Percentiles rank a stretch among this genome's conserved stretches.
These are phyloP conservation scores for Melipona bicolor DNA, from an alignment of 2,888 invertebrate species.

Conservation along the genomic window DNA sequence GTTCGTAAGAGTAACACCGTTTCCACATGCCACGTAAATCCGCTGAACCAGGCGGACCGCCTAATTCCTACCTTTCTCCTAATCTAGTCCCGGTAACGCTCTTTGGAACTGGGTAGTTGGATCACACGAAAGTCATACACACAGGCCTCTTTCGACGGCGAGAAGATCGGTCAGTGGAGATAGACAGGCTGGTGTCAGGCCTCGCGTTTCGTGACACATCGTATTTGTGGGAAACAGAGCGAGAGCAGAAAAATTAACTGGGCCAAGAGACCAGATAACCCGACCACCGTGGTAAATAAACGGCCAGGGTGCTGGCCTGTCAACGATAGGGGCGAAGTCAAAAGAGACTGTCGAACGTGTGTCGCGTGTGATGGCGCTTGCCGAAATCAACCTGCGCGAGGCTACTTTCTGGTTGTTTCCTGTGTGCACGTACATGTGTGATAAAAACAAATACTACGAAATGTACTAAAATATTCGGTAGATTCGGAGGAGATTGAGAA, in stretches of 20 bases:
- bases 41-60: slow-evolving; percentile 4
- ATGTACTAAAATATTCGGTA: no score
- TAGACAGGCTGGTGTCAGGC: slow-evolving; percentile 22
- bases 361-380: not conserved
- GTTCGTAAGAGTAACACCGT: slow-evolving; percentile 48
- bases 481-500: not conserved
- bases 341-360: not conserved
- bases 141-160: slow-evolving; percentile 13
- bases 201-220: not conserved
- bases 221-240: slow-evolving; percentile 11
- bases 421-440: not conserved
- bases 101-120: slow-evolving; percentile 50
- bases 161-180: slow-evolving; percentile 39
- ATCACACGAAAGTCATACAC: slow-evolving; percentile 45
- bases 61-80: slow-evolving; percentile 55
- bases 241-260: slow-evolving; percentile 24
- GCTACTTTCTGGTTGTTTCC: not conserved
- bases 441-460: not conserved
- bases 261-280: not conserved
- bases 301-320: not conserved
- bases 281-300: not conserved
- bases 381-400: not conserved
- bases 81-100: slow-evolving; percentile 46
- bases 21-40: slow-evolving; percentile 58
- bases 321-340: not conserved